Percentiles rank a stretch among this genome's conserved stretches.
phyloP scores from a whole-genome alignment of 1,140 invertebrate species.

The Laupala kohalensis region DNA sequence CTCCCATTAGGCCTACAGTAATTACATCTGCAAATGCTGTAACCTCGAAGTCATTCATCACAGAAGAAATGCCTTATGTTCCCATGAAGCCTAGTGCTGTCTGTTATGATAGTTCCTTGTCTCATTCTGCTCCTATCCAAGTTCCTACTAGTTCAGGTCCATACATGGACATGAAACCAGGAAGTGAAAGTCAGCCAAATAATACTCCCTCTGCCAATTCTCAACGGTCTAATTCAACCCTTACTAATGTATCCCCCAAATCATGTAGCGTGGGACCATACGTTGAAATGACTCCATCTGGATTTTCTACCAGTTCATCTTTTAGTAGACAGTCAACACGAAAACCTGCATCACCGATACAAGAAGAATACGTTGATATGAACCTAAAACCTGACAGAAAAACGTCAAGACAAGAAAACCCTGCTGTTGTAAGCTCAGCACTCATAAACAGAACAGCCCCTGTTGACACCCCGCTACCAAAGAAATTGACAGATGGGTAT shows the following conservation, averaged over 20 bases:
- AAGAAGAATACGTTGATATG: conserved; percentile 31
- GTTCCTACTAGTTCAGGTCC: neutral
- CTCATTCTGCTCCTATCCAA: neutral
- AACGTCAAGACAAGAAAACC: conserved; percentile 2
- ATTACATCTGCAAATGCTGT: neutral
- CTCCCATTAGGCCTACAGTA: neutral
- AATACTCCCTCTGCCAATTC: neutral
- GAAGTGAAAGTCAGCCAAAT: neutral
- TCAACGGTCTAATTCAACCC: neutral
- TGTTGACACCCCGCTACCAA: conserved; percentile 30
- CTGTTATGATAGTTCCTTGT: neutral
- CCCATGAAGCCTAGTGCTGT: neutral
- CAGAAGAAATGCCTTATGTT: neutral
- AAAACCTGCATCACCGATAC: conserved; percentile 14
- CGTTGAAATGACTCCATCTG: neutral
- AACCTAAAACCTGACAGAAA: conserved; percentile 12
- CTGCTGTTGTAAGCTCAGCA: conserved; percentile 20
- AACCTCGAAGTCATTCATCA: neutral
- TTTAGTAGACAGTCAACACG: neutral
- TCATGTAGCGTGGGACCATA: neutral
- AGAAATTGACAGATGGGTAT: conserved; percentile 39
- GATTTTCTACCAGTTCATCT: neutral
- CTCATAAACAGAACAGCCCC: conserved; percentile 21
- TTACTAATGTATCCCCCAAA: neutral
- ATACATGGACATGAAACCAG: conserved; percentile 11